Base-by-base conservation (phyloP, 2,888 invertebrate genomes). In the Lithodes maja region DNA sequence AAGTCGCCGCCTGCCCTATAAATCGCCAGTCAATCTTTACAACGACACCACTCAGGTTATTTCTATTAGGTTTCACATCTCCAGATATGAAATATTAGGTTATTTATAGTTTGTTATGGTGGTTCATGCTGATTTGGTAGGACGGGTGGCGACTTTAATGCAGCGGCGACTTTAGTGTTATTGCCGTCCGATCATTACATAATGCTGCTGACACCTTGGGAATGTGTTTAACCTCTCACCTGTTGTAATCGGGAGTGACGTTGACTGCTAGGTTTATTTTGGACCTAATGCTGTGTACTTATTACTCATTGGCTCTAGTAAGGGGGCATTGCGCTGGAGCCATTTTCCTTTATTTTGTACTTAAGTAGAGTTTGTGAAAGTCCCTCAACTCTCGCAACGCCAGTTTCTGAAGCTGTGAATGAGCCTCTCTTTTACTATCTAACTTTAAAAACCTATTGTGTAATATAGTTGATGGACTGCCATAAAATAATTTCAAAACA, bases 241-340 rank as follows among this genome's bases (percentile, higher is more conserved):
- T 86, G 80, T 90, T 87, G 86, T 33, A 33, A 33, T 90, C 83
- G 90, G 90, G 90, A 90, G 86, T 90, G 90, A 90, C 90, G 83
- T 90, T 86, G 90, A 90, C 90, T 90, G 90, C 90, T 86, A 90
- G 90, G 86, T 86, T 90, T 86, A 90, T 87, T 90, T 90, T 90
- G 86, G 90, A 90, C 90, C 85, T 89, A 79, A 87, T 86, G 90
- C 90, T 90, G 83, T 89, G 85, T 89, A 89, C 69, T 86, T 80
- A 90, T 83, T 86, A 86, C 83, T 90, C 54, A 86, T n/a, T 79
- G 88, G 88, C 88, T 89, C 80, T 89, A 85, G 88, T 85, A 89
- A 85, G 84, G 88, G 84, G 68, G 78, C 85, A 89, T 89, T 81
- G 80, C 84, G 84, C 88, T 89, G 75, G 78, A 85, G 88, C 80